phyloP scores from a whole-genome alignment of 2,797 vertebrate species.

The Coregonus sp. region DNA sequence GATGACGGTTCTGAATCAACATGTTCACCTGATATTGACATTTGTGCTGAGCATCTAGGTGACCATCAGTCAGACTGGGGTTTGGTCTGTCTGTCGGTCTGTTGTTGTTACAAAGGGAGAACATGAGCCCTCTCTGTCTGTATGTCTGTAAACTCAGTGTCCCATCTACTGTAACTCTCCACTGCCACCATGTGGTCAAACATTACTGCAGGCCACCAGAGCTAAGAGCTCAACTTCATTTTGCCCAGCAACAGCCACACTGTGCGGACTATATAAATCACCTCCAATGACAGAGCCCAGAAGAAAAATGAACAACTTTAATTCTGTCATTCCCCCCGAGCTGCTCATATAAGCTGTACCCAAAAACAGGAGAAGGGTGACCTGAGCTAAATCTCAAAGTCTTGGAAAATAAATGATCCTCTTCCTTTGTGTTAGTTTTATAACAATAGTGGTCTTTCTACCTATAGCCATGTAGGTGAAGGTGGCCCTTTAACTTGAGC shows the following conservation, averaged over 20 bases:
- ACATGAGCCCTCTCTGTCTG: not conserved
- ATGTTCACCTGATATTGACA: not conserved
- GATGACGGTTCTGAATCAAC: not conserved
- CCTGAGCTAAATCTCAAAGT: not conserved
- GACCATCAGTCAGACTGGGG: not conserved
- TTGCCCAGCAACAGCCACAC: slow-evolving; percentile 48
- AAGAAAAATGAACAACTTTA: not conserved
- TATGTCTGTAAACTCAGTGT: slow-evolving; percentile 33
- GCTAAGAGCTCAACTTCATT: not conserved
- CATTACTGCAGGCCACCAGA: not conserved
- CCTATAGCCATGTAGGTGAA: not conserved
- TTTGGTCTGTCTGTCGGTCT: not conserved
- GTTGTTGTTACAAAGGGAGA: not conserved
- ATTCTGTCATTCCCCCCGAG: not conserved
- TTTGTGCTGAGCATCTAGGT: not conserved
- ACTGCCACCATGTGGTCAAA: slow-evolving; percentile 37
- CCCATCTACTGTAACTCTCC: slow-evolving; percentile 13
- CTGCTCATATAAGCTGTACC: not conserved
- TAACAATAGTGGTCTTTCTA: not conserved
- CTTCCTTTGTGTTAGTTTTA: not conserved
- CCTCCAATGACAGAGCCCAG: not conserved
- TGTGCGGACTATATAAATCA: slow-evolving; percentile 34
- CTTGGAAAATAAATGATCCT: not conserved
- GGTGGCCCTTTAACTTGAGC: not conserved
- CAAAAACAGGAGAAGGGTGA: not conserved